Evolutionary conservation across 2,888 invertebrate species (phyloP), one percentile per base, ranked within the genome.

Genomic region (Eupithecia vulgata): DNA sequence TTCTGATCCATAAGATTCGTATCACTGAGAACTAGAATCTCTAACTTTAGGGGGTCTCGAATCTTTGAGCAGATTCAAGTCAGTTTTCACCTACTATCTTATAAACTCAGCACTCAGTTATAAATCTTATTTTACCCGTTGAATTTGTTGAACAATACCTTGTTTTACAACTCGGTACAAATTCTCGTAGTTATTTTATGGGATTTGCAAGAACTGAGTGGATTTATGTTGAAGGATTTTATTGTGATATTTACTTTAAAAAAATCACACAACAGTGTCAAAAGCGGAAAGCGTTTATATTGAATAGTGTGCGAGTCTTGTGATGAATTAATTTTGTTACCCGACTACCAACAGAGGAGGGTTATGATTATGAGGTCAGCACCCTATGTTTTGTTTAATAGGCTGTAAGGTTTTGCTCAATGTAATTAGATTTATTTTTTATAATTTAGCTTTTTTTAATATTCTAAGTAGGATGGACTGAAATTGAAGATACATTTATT

Each of bases 31-130:
- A 72, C 70, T 71, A 65, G 21, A 71, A 59, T 74, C 64, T 62
- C 13, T 45, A 48, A 77, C 70, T 77, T 77, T 34, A n/a, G 66
- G 72, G 21, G 70, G 61, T 69, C 68, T 68, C n/a, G 52, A 69
- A 74, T 71, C 77, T 77, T 73, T 77, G 75, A 62, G 68, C 48
- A 68, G 59, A 75, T 75, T 75, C 75, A 75, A 74, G 70, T 72
- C 71, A 70, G 72, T 72, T 72, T 70, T 68, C 75, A 75, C 75
- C 74, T 71, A 65, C 65, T 62, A 17, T 72, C 59, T 72, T 67
- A 57, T 57, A 21, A 52, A 75, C 72, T 71, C 62, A 17, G 21
- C 52, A 15, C 37, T 45, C 13, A 5, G 67, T 21, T 62, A 42
- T 45, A 67, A 59, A 67, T 70, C 59, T 59, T 67, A 67, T 62